phyloP scores from a whole-genome alignment of 2,888 invertebrate genomes.

The Eupithecia dodoneata region DNA sequence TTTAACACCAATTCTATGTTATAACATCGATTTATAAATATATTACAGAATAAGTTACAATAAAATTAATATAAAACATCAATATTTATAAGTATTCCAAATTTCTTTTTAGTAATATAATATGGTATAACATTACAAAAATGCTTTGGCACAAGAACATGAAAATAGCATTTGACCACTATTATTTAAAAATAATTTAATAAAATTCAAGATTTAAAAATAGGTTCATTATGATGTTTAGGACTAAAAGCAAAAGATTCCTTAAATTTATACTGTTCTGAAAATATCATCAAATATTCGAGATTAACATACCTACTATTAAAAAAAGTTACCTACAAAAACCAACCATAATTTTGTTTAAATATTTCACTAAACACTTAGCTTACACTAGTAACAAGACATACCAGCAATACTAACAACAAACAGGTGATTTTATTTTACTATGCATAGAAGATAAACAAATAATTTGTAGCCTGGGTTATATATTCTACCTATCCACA shows the following conservation, averaged over 20 bases:
- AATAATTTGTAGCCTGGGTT: neutral
- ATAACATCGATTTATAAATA: conserved; percentile 27
- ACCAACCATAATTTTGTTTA: neutral
- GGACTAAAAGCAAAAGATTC: conserved; percentile 18
- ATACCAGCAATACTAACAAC: neutral
- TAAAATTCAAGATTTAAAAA: conserved; percentile 2
- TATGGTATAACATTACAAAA: conserved; percentile 48
- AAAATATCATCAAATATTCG: conserved; percentile 9
- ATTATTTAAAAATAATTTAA: conserved; percentile 9
- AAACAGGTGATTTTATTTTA: neutral
- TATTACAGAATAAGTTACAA: conserved; percentile 27
- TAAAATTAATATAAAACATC: conserved; percentile 46
- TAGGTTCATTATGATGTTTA: conserved; percentile 3
- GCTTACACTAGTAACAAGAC: neutral
- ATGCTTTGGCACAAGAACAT: conserved; percentile 64
- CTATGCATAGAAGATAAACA: neutral
- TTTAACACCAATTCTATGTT: conserved; percentile 66
- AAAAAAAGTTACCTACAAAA: neutral
- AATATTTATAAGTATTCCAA: conserved; percentile 41
- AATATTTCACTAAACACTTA: neutral
- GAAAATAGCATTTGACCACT: neutral
- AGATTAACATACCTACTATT: neutral
- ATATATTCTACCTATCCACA: neutral
- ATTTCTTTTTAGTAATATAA: conserved; percentile 44
- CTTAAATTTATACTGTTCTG: conserved; percentile 6